phyloP scores from a whole-genome alignment of 2,113 vertebrate genomes.

The Nasalis larvatus region DNA sequence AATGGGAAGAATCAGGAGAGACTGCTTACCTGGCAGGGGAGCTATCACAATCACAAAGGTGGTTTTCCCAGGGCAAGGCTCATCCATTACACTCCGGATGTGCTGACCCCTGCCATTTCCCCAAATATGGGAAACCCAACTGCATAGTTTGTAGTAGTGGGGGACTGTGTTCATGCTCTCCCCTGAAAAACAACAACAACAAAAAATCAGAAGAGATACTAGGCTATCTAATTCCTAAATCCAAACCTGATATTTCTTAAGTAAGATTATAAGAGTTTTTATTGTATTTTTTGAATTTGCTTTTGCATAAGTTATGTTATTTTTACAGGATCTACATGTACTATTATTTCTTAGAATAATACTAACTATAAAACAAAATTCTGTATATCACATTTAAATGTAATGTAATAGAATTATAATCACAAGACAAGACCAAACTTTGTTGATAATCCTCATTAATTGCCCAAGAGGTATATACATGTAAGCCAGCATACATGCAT shows the following conservation, averaged over 20 bases:
- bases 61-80: too few species aligned
- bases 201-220: not conserved
- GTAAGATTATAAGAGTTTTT: conserved; percentile 13
- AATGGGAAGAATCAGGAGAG: not conserved
- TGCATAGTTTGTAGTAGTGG: too few species aligned
- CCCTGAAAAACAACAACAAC: too few species aligned
- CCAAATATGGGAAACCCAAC: too few species aligned
- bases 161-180: too few species aligned
- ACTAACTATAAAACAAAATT: conserved; percentile 28
- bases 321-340: not conserved
- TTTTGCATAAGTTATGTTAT: conserved; percentile 35
- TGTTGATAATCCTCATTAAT: conserved; percentile 22
- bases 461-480: not conserved
- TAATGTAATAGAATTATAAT: not conserved
- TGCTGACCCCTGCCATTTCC: too few species aligned
- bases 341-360: conserved; percentile 35
- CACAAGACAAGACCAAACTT: not conserved
- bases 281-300: conserved; percentile 11
- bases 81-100: too few species aligned
- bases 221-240: conserved; percentile 1
- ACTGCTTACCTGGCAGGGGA: too few species aligned
- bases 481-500: not conserved
- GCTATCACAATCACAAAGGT: too few species aligned
- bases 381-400: not conserved
- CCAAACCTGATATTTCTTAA: conserved; percentile 23